A percentile compares a stretch with the other conserved stretches of the same genome.
Conservation (phyloP, 2,888 invertebrate genomes). For the Tiliacea citrago region DNA sequence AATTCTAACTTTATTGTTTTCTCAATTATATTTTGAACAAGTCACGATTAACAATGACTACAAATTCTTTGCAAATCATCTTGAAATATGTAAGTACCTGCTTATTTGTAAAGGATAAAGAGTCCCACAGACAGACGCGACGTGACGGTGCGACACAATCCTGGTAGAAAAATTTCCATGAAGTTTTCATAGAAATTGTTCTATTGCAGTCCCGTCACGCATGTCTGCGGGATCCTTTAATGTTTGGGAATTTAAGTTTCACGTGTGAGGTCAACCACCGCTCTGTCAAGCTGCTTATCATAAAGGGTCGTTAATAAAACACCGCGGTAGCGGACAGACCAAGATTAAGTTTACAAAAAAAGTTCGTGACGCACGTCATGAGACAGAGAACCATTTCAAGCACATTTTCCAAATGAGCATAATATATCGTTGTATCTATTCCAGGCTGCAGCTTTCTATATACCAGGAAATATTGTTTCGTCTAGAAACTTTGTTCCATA, state of each 20-base stretch:
- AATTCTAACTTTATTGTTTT: neutral
- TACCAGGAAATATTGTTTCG: neutral
- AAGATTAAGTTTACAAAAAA: slow-evolving; percentile 1
- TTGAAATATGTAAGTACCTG: neutral
- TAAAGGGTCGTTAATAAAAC: neutral
- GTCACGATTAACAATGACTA: slow-evolving; percentile 27
- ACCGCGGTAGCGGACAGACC: neutral
- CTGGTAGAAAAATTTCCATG: no score
- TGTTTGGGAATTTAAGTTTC: neutral
- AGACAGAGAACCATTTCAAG: no score
- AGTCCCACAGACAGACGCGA: no score
- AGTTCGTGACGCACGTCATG: no score
- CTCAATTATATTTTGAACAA: slow-evolving; percentile 30
- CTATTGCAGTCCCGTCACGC: no score
- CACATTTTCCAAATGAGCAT: neutral
- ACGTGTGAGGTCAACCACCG: slow-evolving; percentile 17
- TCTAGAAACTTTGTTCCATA: neutral
- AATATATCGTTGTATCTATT: neutral
- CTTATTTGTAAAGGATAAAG: neutral
- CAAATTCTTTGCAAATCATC: neutral
- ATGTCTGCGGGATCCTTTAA: no score
- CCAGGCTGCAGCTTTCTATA: neutral
- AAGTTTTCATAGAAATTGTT: no score
- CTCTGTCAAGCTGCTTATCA: neutral
- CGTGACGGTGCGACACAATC: no score